These are phyloP conservation scores for Halcyon smyrnensis DNA, from an alignment of 2,797 vertebrate genomes.

Conservation along the genomic window DNA sequence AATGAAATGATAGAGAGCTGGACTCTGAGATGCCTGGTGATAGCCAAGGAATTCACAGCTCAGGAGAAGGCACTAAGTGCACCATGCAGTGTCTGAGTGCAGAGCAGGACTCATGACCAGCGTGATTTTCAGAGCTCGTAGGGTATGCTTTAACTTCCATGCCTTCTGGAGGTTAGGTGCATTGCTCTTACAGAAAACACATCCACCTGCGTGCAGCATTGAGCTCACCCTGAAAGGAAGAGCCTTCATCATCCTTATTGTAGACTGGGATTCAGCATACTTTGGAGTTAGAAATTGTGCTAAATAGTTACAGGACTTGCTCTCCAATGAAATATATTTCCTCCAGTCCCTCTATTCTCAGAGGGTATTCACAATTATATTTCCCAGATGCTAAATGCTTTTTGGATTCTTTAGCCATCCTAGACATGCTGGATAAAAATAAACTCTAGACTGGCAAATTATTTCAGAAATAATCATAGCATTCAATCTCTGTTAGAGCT, in stretches of 20 bases:
- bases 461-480: constrained; percentile 45
- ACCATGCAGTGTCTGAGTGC: background rate
- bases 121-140: no score
- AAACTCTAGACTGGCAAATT: constrained; percentile 11
- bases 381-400: constrained; percentile 23
- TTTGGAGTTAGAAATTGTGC: background rate
- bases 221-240: background rate
- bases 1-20: background rate
- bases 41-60: background rate
- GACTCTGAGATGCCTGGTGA: background rate
- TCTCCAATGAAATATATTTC: background rate
- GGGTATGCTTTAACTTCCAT: background rate
- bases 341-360: background rate
- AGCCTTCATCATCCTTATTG: background rate
- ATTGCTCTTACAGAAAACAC: background rate
- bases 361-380: background rate
- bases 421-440: constrained; percentile 19
- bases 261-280: background rate
- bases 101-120: background rate
- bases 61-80: background rate
- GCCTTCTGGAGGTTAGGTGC: fast-evolving
- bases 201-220: background rate
- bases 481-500: constrained; percentile 28
- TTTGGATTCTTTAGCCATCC: background rate
- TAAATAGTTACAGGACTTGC: background rate